Evolutionary conservation across 2,888 invertebrate genomes (phyloP), one percentile per base, ranked within the genome.

Genomic region (Lissocephala sabroskyi): DNA sequence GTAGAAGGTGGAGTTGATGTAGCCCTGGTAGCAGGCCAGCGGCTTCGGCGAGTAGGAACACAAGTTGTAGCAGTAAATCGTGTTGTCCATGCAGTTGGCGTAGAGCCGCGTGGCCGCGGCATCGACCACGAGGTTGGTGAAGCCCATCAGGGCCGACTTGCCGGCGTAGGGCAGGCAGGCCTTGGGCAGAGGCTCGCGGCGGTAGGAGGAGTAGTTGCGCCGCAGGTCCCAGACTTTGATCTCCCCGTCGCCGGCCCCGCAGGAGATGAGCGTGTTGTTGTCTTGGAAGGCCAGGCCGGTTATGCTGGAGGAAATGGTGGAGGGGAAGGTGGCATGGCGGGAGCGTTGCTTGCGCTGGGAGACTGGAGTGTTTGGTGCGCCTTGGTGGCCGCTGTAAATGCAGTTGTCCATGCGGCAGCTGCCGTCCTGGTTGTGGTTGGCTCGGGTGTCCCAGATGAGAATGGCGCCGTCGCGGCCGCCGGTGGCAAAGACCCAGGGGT

Each of bases 171-270:
- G 90, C 59, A 96, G 88, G 10, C 88, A 87, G 68, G 89, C 87
- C 65, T 91, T 91, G 0, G 96, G 91, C 35, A 89, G 75, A 0
- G 94, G 92, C 51, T 91, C 90, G 41, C 88, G 87, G 74, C 89
- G 90, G 65, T 89, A 88, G 3, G 86, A 86, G 9, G 87, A 88
- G 80, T 95, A 95, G 76, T 90, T 93, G 79, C 94, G 93, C 26
- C 96, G 86, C 19, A 95, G 81, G 83, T 97, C 96, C 95, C 95
- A 95, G 1, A 92, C 89, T 85, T 95, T 95, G 46, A 96, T 91
- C 56, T 90, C 85, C 0, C 95, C 94, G 84, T 96, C 96, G 35
- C 92, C 92, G 47, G 95, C 93, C 1, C 95, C 95, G 77, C 95
- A 92, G 0, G 96, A 95, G 36, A 95, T 87, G 1, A 97, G 86